Evolutionary conservation across 2,113 vertebrate genomes (phyloP).

Genomic region (Electrona antarctica): DNA sequence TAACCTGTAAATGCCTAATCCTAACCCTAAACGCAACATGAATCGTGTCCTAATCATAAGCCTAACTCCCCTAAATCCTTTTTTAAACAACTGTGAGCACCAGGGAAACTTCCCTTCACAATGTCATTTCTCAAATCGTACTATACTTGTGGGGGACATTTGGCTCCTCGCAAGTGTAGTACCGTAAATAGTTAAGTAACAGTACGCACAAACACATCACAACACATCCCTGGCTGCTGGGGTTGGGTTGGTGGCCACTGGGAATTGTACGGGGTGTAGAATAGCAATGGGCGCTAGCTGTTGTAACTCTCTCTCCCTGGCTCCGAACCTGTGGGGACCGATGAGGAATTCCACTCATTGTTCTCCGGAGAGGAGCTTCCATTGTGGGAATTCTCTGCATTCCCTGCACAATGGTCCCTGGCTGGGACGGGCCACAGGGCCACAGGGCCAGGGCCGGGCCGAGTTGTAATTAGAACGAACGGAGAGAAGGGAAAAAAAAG

Average conservation of each 20-base stretch:
- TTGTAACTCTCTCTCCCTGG: conserved; percentile 66
- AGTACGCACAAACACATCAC: conserved; percentile 40
- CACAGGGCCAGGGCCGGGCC: conserved; percentile 35
- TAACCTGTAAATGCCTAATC: too few species aligned
- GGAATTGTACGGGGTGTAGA: conserved; percentile 70
- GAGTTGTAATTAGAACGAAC: conserved; percentile 71
- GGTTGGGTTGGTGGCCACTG: conserved; percentile 48
- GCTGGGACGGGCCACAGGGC: conserved; percentile 39
- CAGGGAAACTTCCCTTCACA: too few species aligned
- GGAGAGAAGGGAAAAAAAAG: conserved; percentile 27
- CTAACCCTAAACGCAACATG: too few species aligned
- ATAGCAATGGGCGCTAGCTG: conserved; percentile 59
- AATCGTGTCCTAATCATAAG: too few species aligned
- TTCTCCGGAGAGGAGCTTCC: conserved; percentile 70
- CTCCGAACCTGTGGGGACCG: conserved; percentile 72
- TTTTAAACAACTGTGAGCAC: too few species aligned
- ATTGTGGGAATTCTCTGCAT: conserved; percentile 76
- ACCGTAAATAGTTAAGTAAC: too few species aligned
- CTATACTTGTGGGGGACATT: too few species aligned
- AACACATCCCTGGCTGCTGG: conserved; percentile 61
- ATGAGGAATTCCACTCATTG: conserved; percentile 78
- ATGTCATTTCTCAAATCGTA: too few species aligned
- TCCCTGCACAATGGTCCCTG: conserved; percentile 68
- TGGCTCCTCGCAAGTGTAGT: too few species aligned
- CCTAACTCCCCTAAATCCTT: too few species aligned